phyloP scores from a whole-genome alignment of 2,113 vertebrate genomes.

The Gnathonemus longibarbis region DNA sequence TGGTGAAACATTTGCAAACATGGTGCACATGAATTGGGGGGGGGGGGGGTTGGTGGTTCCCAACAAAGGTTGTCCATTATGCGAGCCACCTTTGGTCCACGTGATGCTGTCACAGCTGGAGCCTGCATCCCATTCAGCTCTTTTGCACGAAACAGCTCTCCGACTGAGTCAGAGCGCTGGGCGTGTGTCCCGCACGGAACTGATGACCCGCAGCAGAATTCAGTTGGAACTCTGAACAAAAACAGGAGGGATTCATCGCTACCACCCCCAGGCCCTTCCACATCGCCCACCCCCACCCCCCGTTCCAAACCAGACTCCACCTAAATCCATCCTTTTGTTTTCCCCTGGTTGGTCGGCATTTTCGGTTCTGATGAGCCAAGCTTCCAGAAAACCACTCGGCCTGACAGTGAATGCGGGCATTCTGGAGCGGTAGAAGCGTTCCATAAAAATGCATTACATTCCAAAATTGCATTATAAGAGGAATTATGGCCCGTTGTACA shows the following conservation, averaged over 20 bases:
- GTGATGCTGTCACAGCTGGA: neutral
- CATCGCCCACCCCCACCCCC: conserved; percentile 5
- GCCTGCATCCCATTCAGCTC: conserved; percentile 42
- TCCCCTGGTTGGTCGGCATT: conserved; percentile 57
- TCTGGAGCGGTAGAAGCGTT: neutral
- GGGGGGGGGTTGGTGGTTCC: neutral
- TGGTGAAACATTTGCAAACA: neutral
- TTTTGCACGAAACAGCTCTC: conserved; percentile 42
- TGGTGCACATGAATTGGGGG: neutral
- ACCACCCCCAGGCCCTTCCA: neutral
- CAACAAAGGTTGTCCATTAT: neutral
- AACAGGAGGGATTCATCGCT: conserved; percentile 47
- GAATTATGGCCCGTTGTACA: neutral
- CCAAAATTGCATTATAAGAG: neutral
- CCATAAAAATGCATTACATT: neutral
- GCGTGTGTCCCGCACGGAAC: conserved; percentile 47
- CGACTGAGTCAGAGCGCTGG: conserved; percentile 34
- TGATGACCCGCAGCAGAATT: conserved; percentile 50
- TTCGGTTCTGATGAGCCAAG: conserved; percentile 21
- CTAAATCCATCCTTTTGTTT: conserved; percentile 60
- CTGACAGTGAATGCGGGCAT: neutral
- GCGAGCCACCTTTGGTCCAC: neutral
- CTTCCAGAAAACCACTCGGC: neutral
- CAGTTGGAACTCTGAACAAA: conserved; percentile 49
- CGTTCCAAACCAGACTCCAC: conserved; percentile 30